These are phyloP conservation scores for Oscheius sp. DNA, from an alignment of 1,140 invertebrate genomes.

Conservation along the genomic window DNA sequence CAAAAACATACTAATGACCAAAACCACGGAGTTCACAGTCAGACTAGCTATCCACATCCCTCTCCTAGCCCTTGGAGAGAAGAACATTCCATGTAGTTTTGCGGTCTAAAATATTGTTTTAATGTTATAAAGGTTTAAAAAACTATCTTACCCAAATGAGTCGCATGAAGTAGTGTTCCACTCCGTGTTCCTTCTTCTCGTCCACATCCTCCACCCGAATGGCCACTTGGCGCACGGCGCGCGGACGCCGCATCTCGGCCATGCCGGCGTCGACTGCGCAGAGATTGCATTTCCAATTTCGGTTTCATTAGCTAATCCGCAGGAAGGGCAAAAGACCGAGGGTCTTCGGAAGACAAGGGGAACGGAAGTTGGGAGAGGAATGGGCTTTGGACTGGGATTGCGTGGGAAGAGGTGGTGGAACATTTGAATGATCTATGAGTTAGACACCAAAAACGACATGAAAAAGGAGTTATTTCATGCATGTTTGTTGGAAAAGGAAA, in stretches of 20 bases:
- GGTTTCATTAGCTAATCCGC: too few species aligned
- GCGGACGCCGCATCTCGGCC: not conserved
- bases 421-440: too few species aligned
- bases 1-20: not conserved
- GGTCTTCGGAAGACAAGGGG: too few species aligned
- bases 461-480: too few species aligned
- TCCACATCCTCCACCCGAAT: not conserved
- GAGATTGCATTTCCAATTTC: slow-evolving; percentile 10
- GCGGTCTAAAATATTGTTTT: not conserved
- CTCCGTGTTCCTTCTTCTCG: not conserved
- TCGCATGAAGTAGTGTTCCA: slow-evolving; percentile 1
- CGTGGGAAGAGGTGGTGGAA: too few species aligned
- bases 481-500: too few species aligned
- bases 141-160: not conserved
- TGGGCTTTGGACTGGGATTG: too few species aligned
- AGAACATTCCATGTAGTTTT: not conserved
- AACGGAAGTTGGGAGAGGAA: too few species aligned
- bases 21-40: not conserved
- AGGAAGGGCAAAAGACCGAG: too few species aligned
- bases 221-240: not conserved
- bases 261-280: not conserved
- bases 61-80: not conserved
- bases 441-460: too few species aligned
- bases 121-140: not conserved
- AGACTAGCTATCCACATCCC: not conserved